Conservation (phyloP, 2,113 vertebrate species). For the Mormyrus lacerda region DNA sequence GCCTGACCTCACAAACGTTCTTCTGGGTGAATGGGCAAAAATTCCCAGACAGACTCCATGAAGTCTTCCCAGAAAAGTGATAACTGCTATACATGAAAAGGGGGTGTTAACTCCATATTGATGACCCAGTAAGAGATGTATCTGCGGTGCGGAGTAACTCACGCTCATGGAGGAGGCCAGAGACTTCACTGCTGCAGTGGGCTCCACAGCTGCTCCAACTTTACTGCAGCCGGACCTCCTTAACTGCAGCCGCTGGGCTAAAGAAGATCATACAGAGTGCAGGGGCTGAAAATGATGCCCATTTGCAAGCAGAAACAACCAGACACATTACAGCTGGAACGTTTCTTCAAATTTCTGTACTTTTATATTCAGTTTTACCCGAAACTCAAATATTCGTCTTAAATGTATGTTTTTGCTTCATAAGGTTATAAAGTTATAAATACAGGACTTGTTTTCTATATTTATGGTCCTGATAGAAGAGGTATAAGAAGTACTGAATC, state of each 20-base stretch:
- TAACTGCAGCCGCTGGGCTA: constrained; percentile 51
- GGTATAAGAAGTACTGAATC: not conserved
- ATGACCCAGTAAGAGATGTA: not conserved
- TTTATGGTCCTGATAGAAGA: not conserved
- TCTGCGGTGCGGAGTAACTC: constrained; percentile 22
- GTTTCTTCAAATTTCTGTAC: not conserved
- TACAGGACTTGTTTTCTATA: not conserved
- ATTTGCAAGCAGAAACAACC: not conserved
- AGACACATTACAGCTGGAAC: not conserved
- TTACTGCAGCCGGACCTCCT: constrained; percentile 48
- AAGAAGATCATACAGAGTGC: not conserved
- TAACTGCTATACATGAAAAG: not conserved
- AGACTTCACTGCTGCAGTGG: not conserved
- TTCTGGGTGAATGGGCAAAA: not conserved
- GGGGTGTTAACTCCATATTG: not conserved
- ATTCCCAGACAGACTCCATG: not conserved
- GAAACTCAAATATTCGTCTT: not conserved
- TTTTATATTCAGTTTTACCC: not conserved
- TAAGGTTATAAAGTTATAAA: not conserved
- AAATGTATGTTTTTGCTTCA: not conserved
- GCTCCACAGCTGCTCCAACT: not conserved
- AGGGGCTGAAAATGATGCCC: not conserved
- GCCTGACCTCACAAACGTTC: not conserved
- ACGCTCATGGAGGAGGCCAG: constrained; percentile 41
- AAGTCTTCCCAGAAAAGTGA: not conserved